Base-by-base conservation (phyloP, 2,797 vertebrate genomes). In the Gymnothorax javanicus region DNA sequence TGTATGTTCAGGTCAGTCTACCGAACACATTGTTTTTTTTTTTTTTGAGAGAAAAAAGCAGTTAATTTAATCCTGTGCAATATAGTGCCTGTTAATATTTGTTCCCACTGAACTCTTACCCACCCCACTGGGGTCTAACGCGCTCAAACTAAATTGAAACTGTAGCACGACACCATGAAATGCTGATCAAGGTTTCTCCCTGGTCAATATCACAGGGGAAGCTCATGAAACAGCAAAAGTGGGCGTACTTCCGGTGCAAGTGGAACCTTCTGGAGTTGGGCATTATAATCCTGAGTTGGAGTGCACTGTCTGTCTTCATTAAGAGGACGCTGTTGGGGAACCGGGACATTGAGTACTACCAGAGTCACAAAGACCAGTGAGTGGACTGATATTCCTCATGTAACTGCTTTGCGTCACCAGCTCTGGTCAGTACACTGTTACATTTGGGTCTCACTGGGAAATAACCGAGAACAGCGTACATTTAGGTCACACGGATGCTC, bases 231-330 rank as follows among this genome's bases (percentile, higher is more conserved):
- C 93, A 93, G 88, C 95, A 97, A 90, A 97, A 94, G 90, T 97
- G 95, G 97, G 86, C 91, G 86, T 99, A 99, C 90, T 98, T 99
- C 93, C 92, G 93, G 33, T 97, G 95, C 91, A 99, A 98, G 91
- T 98, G 96, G 97, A 98, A 98, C 90, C 92, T 99, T 88, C 92
- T 99, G 1, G 98, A 98, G 90, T 13, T 97, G 84, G 94, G 94
- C 3, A 98, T 99, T 85, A 98, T 99, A 89, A 33, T 97, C 87
- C 95, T 97, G 54, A 99, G 98, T 92, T 99, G 97, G 97, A 97
- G 97, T 0, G 96, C 97, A 0, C 89, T 99, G 85, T 96, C 94
- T 0, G 94, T 98, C 89, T 99, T 98, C 91, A 96, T 98, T 89
- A 98, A 98, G 92, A 96, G 97, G 88, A 96, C 97, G 0, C 88